Evolutionary conservation across 2,113 vertebrate species (phyloP).

Genomic region (Rhodinocichla rosea): DNA sequence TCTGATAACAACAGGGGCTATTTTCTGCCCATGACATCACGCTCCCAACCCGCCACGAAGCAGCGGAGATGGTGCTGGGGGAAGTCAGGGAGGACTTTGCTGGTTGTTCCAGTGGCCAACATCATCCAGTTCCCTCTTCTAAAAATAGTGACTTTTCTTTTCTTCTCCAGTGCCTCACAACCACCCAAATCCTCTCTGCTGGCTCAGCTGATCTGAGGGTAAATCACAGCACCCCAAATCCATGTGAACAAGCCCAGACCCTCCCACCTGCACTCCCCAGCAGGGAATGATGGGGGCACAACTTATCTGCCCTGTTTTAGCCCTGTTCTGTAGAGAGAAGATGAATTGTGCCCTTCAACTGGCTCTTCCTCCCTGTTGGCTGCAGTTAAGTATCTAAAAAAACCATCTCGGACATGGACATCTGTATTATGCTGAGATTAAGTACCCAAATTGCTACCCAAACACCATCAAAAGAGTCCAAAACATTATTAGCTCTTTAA

Average conservation of each 20-base stretch:
- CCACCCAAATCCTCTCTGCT: not conserved
- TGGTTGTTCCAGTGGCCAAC: not conserved
- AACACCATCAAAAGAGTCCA: not conserved
- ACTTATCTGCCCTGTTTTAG: not conserved
- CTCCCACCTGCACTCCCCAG: not conserved
- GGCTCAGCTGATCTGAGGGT: not conserved
- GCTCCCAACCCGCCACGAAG: not conserved
- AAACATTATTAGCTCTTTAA: not conserved
- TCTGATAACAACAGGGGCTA: conserved; percentile 12
- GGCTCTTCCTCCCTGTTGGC: not conserved
- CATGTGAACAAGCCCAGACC: not conserved
- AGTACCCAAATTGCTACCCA: not conserved
- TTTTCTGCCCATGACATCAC: conserved; percentile 39
- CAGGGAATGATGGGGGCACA: not conserved
- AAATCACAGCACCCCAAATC: not conserved
- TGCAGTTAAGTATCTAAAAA: not conserved
- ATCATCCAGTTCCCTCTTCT: not conserved
- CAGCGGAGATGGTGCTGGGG: not conserved
- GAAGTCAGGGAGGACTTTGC: not conserved
- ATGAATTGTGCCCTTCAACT: not conserved
- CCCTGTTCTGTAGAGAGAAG: not conserved
- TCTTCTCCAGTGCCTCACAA: not conserved
- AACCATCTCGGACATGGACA: not conserved
- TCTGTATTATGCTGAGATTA: not conserved
- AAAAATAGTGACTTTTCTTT: fast-evolving